Evolutionary conservation across 2,113 vertebrate genomes (phyloP), one percentile per base, ranked within the genome.

Genomic region (Salminus brasiliensis): DNA sequence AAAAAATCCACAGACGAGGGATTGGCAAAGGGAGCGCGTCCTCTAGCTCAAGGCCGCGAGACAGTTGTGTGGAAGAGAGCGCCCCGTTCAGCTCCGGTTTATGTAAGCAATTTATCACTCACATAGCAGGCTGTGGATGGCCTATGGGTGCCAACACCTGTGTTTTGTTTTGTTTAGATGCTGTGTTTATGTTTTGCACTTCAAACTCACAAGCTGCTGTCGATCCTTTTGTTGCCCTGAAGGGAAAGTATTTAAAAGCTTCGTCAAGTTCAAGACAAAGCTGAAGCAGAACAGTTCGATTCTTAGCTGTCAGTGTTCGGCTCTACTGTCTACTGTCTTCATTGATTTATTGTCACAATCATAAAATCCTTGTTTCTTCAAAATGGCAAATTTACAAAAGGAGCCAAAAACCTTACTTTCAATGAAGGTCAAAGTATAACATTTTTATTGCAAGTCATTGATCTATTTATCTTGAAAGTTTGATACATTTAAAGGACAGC

Each of bases 41-140:
- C 74, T 78, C 69, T 60, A 78, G 68, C 52, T 78, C 13, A 53
- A 43, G 65, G 53, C 34, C 11, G 55, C 53, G 32, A 21, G 57
- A 74, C 43, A 69, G 55, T 67, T 49, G 57, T 21, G 18, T 53
- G 63, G 36, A 49, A 32, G 32, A 62, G 41, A 76, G 30, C 10
- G 18, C 34, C 30, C 49, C 21, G 23, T 66, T 78, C 39, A 78
- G 21, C 60, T 77, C 36, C 15, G 34, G 36, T 45, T 78, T 74
- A 74, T 62, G 63, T 53, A 59, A 78, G 41, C 29, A 47, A 30
- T 53, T 76, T 32, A 81, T 81, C 49, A 71, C 21, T 71, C 57
- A 41, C 7, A 53, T 63, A 74, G 41, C 53, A 69, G 9, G 47
- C 49, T 57, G 29, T 30, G 62, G 11, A 15, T 36, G 23, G 52